Evolutionary conservation across 2,113 vertebrate species (phyloP), one percentile per base, ranked within the genome.

Genomic region (Trogon surrucura): DNA sequence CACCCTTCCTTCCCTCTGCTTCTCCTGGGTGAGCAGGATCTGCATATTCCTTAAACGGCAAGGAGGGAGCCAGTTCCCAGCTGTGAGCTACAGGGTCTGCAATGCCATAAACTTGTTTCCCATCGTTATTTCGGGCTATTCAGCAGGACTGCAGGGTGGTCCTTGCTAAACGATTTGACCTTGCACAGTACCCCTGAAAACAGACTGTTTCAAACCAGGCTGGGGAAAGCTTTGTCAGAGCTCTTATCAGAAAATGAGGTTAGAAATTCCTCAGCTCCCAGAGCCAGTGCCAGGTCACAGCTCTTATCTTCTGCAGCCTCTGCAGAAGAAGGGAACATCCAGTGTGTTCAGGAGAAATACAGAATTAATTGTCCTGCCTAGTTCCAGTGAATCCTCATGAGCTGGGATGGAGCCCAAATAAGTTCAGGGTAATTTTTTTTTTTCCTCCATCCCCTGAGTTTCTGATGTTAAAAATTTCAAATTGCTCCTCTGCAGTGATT

Each of bases 191-290:
- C 23, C 87, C 82, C 20, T 14, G 29, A 32, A 91, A 83, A 80
- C 27, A 61, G 47, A 23, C 38, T 54, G 26, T 56, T 67, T 74
- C 54, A 50, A 90, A 71, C 47, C 72, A 64, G 61, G 30, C 75
- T 26, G 2, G 48, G 29, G 69, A n/a, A 78, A 51, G 38, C 26
- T 85, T 84, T 90, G 74, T 36, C 47, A 79, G 62, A 41, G 36
- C 22, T 70, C 53, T 94, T 93, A 96, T 94, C 93, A 93, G 83
- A 91, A 94, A 93, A 96, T 69, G 60, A 93, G 73, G 65, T 80
- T 90, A 67, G 61, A 89, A 93, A 96, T 94, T 95, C 92, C 65
- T 94, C 85, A 71, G 88, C 79, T 83, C 51, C 64, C 71, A 53
- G 80, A 69, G 61, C 15, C 8, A 1, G n/a, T 95, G 93, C 96